phyloP scores from a whole-genome alignment of 2,888 invertebrate species.

The Harpalus rubripes region DNA sequence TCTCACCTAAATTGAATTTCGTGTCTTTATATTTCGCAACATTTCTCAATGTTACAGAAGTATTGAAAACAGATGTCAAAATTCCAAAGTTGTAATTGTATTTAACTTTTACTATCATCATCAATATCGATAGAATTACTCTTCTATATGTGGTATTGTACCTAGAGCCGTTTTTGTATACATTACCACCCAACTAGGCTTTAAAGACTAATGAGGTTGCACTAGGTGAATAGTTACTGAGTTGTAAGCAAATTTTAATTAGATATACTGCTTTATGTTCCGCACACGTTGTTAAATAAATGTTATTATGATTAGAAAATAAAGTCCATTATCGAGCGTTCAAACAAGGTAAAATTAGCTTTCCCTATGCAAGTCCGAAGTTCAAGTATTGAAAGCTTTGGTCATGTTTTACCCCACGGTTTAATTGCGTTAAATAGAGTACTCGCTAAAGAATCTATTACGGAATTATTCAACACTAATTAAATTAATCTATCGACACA shows the following conservation, averaged over 20 bases:
- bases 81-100: too few species aligned
- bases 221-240: constrained; percentile 34
- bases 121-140: too few species aligned
- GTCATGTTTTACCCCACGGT: neutral
- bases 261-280: constrained; percentile 21
- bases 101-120: too few species aligned
- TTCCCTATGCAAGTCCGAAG: neutral
- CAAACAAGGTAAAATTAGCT: constrained; percentile 32
- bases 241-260: constrained; percentile 44
- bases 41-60: too few species aligned
- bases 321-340: neutral
- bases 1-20: too few species aligned
- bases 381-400: constrained; percentile 15
- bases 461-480: neutral
- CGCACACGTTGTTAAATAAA: constrained; percentile 17
- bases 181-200: constrained; percentile 15
- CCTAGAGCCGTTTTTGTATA: constrained; percentile 11
- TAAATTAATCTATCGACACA: neutral
- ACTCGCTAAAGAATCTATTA: neutral
- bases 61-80: too few species aligned
- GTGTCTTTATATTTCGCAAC: too few species aligned
- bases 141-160: neutral
- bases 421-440: constrained; percentile 14
- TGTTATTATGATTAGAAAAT: constrained; percentile 43
- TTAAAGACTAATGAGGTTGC: constrained; percentile 39